Evolutionary conservation across 1,140 invertebrate genomes (phyloP), one percentile per base, ranked within the genome.

Genomic region (Euschistus heros): DNA sequence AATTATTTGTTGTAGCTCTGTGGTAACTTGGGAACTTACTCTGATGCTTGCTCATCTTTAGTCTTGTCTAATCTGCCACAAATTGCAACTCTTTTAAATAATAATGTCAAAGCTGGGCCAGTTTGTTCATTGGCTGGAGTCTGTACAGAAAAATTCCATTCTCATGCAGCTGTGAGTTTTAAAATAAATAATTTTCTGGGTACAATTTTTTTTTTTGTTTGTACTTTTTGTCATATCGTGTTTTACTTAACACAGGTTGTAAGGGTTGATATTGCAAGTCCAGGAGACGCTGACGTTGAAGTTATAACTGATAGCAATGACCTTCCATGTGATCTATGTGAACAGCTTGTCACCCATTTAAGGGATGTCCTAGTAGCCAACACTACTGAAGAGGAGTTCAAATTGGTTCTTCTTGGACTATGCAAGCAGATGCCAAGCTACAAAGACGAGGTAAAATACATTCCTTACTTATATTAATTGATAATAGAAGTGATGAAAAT

Each of bases 301-400:
- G 52, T 55, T 7, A 42, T 54, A 15, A 2, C 15, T 18, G 4
- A 22, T 5, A 50, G 33, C 54, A 86, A 89, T 72, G 87, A 90
- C 74, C 74, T 91, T 42, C 84, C 89, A 18, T 94, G 91, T 73
- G 86, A 92, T 68, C 80, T 94, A 54, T 94, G 91, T 73, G 83
- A 89, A 72, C 86, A 91, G 74, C 73, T 93, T 24, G 86, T 93
- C 0, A 76, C 77, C 42, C 89, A 94, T 77, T 75, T 92, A 65
- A 82, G 81, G 66, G 87, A 93, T 74, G 78, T 91, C 22, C 74
- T 94, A 0, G 79, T 89, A 30, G 84, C 90, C n/a, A 92, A 94
- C 71, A 92, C 91, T 0, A 92, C 91, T 0, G 85, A 89, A 74
- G 67, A 75, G 0, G 89, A 93, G 78, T 94, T 94, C 74, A 80